Evolutionary conservation across 2,888 invertebrate species (phyloP).

Genomic region (Furcula furcula): DNA sequence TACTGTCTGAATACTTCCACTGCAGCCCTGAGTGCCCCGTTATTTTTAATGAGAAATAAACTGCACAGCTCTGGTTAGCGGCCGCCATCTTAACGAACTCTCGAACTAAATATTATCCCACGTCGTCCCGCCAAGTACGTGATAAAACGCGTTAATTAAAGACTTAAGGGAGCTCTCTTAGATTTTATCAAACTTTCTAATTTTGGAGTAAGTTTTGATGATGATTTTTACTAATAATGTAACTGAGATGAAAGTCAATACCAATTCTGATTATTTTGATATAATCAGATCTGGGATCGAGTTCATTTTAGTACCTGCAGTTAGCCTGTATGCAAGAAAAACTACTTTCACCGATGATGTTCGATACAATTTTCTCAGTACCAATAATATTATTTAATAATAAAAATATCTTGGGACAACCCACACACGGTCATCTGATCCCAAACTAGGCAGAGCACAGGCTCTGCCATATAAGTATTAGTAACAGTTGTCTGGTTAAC

Average conservation of each 20-base stretch:
- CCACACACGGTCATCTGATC: too few relatives aligned
- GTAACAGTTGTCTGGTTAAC: too few relatives aligned
- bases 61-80: constrained; percentile 22
- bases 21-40: constrained; percentile 24
- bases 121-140: constrained; percentile 25
- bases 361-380: too few relatives aligned
- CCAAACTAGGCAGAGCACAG: too few relatives aligned
- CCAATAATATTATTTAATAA: too few relatives aligned
- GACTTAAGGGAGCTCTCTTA: constrained; percentile 15
- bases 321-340: too few relatives aligned
- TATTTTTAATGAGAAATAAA: constrained; percentile 39
- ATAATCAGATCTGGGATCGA: too few relatives aligned
- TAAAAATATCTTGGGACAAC: too few relatives aligned
- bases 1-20: constrained; percentile 16
- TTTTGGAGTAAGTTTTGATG: background rate
- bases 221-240: background rate
- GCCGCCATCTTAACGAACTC: constrained; percentile 30
- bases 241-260: background rate
- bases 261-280: background rate
- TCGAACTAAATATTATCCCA: constrained; percentile 24
- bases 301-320: too few relatives aligned
- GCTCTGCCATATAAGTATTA: too few relatives aligned
- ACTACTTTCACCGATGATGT: too few relatives aligned
- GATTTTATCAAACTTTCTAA: constrained; percentile 7
- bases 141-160: constrained; percentile 30